Evolutionary conservation across 2,797 vertebrate genomes (phyloP), one percentile per base, ranked within the genome.

Genomic region (Peromyscus nudipes): DNA sequence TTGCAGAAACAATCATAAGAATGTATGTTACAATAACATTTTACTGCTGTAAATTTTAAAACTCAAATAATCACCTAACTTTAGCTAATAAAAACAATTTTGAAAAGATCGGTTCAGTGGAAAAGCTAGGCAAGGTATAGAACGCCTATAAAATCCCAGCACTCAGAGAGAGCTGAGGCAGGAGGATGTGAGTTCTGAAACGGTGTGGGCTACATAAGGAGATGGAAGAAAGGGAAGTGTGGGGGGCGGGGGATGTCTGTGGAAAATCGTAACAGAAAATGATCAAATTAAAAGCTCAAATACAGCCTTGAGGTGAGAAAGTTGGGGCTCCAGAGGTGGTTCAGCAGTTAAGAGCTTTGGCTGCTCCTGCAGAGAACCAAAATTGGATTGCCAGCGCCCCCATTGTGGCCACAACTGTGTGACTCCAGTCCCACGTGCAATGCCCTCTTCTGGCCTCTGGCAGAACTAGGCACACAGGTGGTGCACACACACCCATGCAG

Each of bases 31-130:
- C 89, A 91, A 55, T 4, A 79, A 84, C 40, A 77, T 43, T 84
- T 46, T 43, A 92, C 55, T 37, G 65, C 23, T 95, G 11, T 65
- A n/a, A 40, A 71, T 46, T 86, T 89, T 46, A 76, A 71, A 93
- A n/a, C 69, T 81, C 65, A 96, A 77, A 64, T 64, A 69, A 71
- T 64, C 69, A 85, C 19, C 92, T 82, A 79, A 91, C 60, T 94
- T 31, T 40, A 89, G 37, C 64, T 90, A 82, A 67, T 11, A 80
- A 55, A 73, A 91, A 46, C 57, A 73, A 92, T 79, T 92, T 87
- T n/a, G 11, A 71, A 89, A 23, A 89, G 49, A 77, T 9, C 40
- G 37, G 64, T 65, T 92, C 25, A 31, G 2, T 46, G 67, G 29
- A 65, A 67, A 67, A 85, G 10, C 40, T 7, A 67, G 82, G 29